Evolutionary conservation across 1,140 invertebrate genomes (phyloP), one percentile per base, ranked within the genome.

Genomic region (Hirudo medicinalis): DNA sequence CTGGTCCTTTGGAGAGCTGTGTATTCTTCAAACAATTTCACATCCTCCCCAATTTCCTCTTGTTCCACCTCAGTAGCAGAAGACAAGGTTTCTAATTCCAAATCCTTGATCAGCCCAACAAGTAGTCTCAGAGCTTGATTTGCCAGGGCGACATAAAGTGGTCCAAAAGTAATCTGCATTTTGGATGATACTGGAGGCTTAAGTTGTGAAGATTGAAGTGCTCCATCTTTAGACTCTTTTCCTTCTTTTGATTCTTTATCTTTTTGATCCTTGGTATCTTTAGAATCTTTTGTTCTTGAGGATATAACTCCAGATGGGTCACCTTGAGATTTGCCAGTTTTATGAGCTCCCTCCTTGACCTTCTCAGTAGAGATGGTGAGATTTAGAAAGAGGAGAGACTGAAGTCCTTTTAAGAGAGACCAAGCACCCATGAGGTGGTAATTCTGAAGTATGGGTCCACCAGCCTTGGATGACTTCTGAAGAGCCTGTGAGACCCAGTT

Each of bases 391-490:
- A 83, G 71, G 53, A 83, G 79, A 53, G 85, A 85, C 80, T 94
- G 91, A n/a, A 94, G 83, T 15, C 91, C 91, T 70, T 88, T 88
- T 22, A 92, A 85, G 20, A 94, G 79, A 32, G 93, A 84, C 91
- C 91, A 94, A 0, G 89, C 88, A 13, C 90, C 91, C 75, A 91
- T 87, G 79, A 92, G 86, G 66, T 92, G 83, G 78, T 93, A 88
- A 83, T 94, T 95, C 83, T 94, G 91, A 73, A 90, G 87, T 73
- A 90, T 86, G 87, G 90, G 79, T 75, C 90, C 90, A 70, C 90
- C 90, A 68, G 90, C 90, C 75, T 91, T 84, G 0, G 91, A 91
- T 11, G 91, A 93, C 68, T 86, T 86, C 80, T 88, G 89, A 72
- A 94, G 89, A 20, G 88, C 87, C 74, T 86, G 86, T 4, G 89